These are phyloP conservation scores for Rousettus leschenaultii DNA, from an alignment of 2,113 vertebrate species.

Conservation along the genomic window DNA sequence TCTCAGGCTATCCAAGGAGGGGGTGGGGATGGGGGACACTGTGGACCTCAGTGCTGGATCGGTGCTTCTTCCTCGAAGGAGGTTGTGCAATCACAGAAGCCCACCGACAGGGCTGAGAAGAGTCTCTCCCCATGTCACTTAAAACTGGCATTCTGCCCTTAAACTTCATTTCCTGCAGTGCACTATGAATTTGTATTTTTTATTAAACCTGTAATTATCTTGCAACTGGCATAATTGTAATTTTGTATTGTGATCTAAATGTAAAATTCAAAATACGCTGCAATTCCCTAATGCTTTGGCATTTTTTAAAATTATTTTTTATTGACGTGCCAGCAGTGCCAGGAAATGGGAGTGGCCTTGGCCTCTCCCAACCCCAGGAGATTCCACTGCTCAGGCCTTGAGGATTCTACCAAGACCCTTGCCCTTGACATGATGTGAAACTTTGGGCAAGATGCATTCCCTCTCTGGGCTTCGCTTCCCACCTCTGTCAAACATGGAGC, in stretches of 20 bases:
- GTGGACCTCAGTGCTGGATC: background rate
- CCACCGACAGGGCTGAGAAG: background rate
- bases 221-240: constrained; percentile 55
- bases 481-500: background rate
- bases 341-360: background rate
- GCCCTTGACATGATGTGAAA: background rate
- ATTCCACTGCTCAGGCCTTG: background rate
- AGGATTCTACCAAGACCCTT: background rate
- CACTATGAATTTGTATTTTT: constrained; percentile 57
- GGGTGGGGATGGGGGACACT: rapidly evolving
- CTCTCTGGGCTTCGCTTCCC: background rate
- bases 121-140: background rate
- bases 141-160: background rate
- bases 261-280: constrained; percentile 41
- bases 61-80: background rate
- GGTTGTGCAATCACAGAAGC: no score
- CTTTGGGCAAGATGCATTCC: background rate
- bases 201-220: constrained; percentile 73
- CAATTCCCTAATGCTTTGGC: background rate
- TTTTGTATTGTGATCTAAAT: constrained; percentile 64
- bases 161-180: background rate
- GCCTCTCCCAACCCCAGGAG: background rate
- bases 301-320: background rate
- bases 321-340: background rate
- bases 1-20: background rate